Evolutionary conservation across 2,113 vertebrate genomes (phyloP), one percentile per base, ranked within the genome.

Genomic region (Otolemur garnettii): DNA sequence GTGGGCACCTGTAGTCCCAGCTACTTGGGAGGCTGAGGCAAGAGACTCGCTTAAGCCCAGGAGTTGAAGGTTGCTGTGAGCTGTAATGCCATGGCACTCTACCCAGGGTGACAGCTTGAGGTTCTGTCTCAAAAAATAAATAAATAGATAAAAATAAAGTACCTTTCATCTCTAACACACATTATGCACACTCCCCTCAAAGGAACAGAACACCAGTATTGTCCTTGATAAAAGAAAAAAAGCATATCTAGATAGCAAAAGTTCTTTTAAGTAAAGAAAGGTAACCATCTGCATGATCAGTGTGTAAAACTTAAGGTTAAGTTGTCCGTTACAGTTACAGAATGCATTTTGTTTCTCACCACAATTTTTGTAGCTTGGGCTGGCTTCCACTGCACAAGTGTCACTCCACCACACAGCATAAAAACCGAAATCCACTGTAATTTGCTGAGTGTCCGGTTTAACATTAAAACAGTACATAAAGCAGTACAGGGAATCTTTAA

Each of bases 401-500:
- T 99, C 24, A 99, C 99, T 0, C 99, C 99, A 13, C 97, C 98
- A 55, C 99, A 99, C 5, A 99, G 98, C 99, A 99, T 99, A 97
- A 99, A 99, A 86, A 99, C 99, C 0, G 99, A 99, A 96, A 99
- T 98, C 99, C 99, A 99, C 98, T 99, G 99, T 97, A 99, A 94
- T 90, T 98, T 99, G 95, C 98, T 99, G 2, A 99, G 99, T 69
- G 99, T 98, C 10, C 99, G 99, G 87, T 98, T 99, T 94, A 99
- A 98, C 99, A 99, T 99, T 53, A 99, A 96, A 59, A 99, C 99
- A 0, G 99, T 99, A 85, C 99, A 99, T 89, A 99, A 93, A 19
- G 99, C 99, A 14, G 99, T 99, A 95, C 99, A 99, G 0, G 99
- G 99, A 97, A 99, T 99, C 98, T 99, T 99, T 97, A 99, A 92